These are phyloP conservation scores for Arizona elegans DNA, from an alignment of 2,113 vertebrate species.

Conservation along the genomic window DNA sequence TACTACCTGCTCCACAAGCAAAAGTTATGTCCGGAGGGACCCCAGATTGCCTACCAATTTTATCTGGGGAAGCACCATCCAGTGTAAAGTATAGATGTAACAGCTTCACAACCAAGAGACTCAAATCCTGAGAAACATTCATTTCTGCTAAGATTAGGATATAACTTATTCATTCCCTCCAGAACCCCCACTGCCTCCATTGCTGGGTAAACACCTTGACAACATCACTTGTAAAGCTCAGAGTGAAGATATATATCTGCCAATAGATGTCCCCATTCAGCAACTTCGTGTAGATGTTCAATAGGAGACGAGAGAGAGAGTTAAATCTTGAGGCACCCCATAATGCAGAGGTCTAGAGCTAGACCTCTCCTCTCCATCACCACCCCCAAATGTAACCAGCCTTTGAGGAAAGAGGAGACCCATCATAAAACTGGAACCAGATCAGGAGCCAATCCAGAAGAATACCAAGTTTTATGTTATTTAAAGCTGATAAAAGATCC, in stretches of 20 bases:
- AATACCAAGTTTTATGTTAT: background rate
- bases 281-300: background rate
- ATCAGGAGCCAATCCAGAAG: background rate
- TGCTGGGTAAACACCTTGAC: background rate
- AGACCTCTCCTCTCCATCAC: background rate
- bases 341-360: background rate
- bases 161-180: background rate
- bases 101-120: background rate
- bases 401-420: background rate
- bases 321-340: background rate
- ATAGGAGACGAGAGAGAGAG: background rate
- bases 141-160: background rate
- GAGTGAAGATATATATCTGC: background rate
- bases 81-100: background rate
- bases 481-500: background rate
- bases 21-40: background rate
- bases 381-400: background rate
- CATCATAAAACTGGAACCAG: background rate
- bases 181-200: background rate
- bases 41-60: background rate
- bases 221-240: background rate
- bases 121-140: background rate
- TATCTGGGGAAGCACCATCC: background rate
- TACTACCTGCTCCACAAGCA: background rate
- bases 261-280: background rate